Conservation (phyloP, 1,140 invertebrate species). For the Caenorhabditis remanei region DNA sequence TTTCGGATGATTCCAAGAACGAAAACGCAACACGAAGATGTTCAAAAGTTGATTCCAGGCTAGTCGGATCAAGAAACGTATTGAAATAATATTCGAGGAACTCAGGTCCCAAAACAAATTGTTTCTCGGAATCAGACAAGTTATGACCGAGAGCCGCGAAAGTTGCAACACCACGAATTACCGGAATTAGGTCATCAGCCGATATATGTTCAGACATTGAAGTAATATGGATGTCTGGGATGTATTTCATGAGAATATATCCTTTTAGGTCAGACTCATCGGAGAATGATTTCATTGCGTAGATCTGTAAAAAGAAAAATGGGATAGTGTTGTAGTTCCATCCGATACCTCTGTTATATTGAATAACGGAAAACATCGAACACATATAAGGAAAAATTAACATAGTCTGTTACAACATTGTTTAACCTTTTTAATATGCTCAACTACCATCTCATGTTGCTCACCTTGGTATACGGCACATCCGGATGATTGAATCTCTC, state of each 20-base stretch:
- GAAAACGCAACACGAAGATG: background rate
- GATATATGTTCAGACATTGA: background rate
- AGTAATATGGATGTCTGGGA: background rate
- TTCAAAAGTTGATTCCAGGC: background rate
- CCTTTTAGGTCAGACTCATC: constrained; percentile 12
- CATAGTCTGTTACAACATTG: no score
- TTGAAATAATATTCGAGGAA: constrained; percentile 16
- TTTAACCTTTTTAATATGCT: no score
- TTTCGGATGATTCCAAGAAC: background rate
- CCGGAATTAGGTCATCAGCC: constrained; percentile 15
- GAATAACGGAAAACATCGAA: no score
- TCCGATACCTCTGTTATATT: no score
- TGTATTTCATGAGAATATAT: constrained; percentile 50
- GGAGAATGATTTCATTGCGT: background rate
- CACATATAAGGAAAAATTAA: no score
- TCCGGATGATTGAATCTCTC: constrained; percentile 35
- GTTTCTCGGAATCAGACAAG: background rate
- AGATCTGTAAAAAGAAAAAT: background rate
- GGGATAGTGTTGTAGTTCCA: background rate
- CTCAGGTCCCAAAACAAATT: background rate
- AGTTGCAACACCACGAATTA: background rate
- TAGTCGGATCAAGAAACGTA: background rate
- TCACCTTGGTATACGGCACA: constrained; percentile 2
- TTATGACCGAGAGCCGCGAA: background rate
- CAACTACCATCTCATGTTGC: background rate